Base-by-base conservation (phyloP, 2,888 invertebrate genomes). In the Caenorhabditis sulstoni region DNA sequence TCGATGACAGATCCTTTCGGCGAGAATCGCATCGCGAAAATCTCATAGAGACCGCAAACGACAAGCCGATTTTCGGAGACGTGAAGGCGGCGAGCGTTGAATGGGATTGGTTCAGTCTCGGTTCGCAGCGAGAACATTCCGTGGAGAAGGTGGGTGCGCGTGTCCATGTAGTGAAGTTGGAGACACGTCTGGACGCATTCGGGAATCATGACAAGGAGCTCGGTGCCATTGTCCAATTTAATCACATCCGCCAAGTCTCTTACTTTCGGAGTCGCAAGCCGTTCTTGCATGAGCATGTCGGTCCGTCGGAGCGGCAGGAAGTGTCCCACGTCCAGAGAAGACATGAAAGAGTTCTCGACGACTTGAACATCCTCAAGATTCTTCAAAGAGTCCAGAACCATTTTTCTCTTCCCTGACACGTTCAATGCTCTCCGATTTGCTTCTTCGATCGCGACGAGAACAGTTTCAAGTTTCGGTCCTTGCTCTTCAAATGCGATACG, bases 61-160 rank as follows among this genome's bases (percentile, higher is more conserved):
- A 79, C 79, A 0, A 79, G 39, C 0, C 79, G 68, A 55, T 82
- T 80, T 11, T 74, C 84, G 16, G 55, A 64, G 1, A 78, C 76
- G 22, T 57, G 18, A 14, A 85, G 58, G 18, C 71, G 49, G 11
- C 53, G 57, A 3, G 79, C 79, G 2, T 52, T 16, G 57, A 85
- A 85, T 11, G 83, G 64, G 23, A 85, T 73, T 5, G 53, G 45
- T 39, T 85, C 85, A 5, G 67, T 77, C 53, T 85, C 85, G 20
- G 59, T 68, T 9, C 62, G 52, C 52, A 67, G 50, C 8, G 37
- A 59, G 16, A 67, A 53, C 66, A 67, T 67, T 74, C 74, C 66
- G 11, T 74, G 59, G n/a, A 66, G 35, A 1, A 74, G 52, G 37
- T 74, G 45, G 1, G 58, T 53, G 7, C 74, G 57, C 0, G 79